Conservation (phyloP, 2,113 vertebrate genomes). For the Apodemus speciosus region DNA sequence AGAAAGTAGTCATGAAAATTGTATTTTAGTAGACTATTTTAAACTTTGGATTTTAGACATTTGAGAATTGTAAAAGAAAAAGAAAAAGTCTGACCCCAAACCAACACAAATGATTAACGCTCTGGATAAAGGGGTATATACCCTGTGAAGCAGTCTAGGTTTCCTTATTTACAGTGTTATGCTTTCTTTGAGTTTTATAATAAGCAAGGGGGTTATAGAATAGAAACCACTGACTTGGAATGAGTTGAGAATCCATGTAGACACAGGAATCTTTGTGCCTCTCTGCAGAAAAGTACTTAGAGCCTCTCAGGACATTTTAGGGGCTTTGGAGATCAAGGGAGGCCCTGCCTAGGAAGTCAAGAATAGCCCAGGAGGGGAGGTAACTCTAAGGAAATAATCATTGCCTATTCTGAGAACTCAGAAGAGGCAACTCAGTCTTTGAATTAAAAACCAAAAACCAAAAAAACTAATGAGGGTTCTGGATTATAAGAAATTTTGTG, state of each 20-base stretch:
- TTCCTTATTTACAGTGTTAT: conserved; percentile 20
- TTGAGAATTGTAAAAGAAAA: conserved; percentile 45
- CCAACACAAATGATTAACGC: conserved; percentile 14
- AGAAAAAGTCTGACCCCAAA: conserved; percentile 12
- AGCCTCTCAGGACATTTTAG: not conserved
- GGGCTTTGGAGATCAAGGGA: conserved; percentile 47
- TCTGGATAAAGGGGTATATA: not conserved
- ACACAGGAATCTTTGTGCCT: conserved; percentile 63
- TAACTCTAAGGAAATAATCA: not conserved
- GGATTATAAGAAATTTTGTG: conserved; percentile 28
- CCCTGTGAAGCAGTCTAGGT: not conserved
- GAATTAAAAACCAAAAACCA: not conserved
- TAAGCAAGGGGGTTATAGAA: not conserved
- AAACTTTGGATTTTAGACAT: conserved; percentile 41
- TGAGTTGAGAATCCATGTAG: not conserved
- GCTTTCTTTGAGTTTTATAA: conserved; percentile 62
- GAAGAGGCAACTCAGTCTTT: not conserved
- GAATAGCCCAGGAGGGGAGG: not conserved
- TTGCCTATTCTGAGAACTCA: not conserved
- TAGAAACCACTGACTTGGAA: conserved; percentile 4
- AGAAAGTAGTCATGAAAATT: conserved; percentile 53
- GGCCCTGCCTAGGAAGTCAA: not conserved
- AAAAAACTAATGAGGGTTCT: not conserved
- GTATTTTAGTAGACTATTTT: conserved; percentile 52
- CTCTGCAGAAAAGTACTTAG: not conserved